These are phyloP conservation scores for Agriopis leucophaearia DNA, from an alignment of 2,888 invertebrate genomes.

Conservation along the genomic window DNA sequence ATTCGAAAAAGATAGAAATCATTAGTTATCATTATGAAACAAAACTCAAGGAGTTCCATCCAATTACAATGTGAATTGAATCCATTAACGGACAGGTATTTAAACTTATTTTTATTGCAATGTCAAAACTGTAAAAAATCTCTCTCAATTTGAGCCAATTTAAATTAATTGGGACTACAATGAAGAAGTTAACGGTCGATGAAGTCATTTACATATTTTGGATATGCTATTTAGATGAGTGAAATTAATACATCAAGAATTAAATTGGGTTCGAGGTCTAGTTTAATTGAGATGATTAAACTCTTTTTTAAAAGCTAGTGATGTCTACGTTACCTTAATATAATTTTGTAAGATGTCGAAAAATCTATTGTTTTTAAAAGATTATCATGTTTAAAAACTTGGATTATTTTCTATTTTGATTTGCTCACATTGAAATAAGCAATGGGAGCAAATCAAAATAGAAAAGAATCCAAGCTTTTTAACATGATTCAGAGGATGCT, in stretches of 20 bases:
- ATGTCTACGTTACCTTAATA: too few species aligned
- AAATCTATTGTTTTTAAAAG: too few species aligned
- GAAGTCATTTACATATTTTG: slow-evolving; percentile 69
- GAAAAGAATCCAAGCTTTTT: too few species aligned
- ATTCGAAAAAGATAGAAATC: too few species aligned
- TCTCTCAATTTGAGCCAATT: slow-evolving; percentile 57
- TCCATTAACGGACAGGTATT: slow-evolving; percentile 24
- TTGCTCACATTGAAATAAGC: too few species aligned
- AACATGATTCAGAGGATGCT: too few species aligned
- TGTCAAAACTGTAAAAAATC: slow-evolving; percentile 41
- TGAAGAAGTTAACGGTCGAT: slow-evolving; percentile 58
- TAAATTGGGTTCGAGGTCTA: slow-evolving; percentile 15
- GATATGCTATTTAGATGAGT: slow-evolving; percentile 50
- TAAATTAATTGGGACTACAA: slow-evolving; percentile 57
- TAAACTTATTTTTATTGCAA: slow-evolving; percentile 14
- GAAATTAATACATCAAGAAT: slow-evolving; percentile 27
- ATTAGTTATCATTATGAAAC: background rate
- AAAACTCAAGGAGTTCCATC: slow-evolving; percentile 1
- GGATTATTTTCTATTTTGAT: too few species aligned
- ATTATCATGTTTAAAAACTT: too few species aligned
- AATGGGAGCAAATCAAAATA: too few species aligned
- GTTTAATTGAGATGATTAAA: slow-evolving; percentile 10
- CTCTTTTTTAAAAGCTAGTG: background rate
- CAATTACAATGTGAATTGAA: slow-evolving; percentile 12
- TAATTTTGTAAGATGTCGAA: too few species aligned